Evolutionary conservation across 2,888 invertebrate species (phyloP), one percentile per base, ranked within the genome.

Genomic region (Rhingia rostrata): DNA sequence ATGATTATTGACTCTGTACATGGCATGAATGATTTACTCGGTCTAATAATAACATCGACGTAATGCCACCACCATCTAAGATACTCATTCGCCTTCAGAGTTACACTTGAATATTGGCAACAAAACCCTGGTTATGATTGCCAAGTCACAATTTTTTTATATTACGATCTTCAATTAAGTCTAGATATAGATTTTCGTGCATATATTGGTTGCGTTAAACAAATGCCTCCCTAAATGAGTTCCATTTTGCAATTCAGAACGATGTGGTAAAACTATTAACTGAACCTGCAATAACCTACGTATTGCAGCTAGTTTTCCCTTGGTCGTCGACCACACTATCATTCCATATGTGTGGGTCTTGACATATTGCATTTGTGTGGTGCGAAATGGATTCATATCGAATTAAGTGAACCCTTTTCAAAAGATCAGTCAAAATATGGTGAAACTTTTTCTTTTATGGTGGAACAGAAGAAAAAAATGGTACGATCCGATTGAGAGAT

Each of bases 301-400:
- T 12, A 63, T 60, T 35, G 30, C 7, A 43, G 35, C 53, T 10
- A 33, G 66, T 35, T 66, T 43, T 66, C 14, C 22, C 33, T 32
- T 60, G 72, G 72, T 72, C 54, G 61, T 78, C 56, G 78, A 41
- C 51, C 51, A 61, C 37, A 6, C 41, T 30, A 64, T 35, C 47
- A 37, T 64, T 32, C 53, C 30, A 35, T 58, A 53, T 75, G 81
- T 70, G 72, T 51, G 70, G 64, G 63, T 56, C 5, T 43, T 2
- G 30, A n/a, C 9, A 14, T 39, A 32, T 61, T 49, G 67, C 22
- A 22, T 22, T 22, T 39, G 51, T 37, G 58, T 67, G 67, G 73
- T 78, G 82, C 78, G 61, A 83, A 83, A 78, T 83, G 67, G 51
- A 82, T 77, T 72, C 61, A 56, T 49, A 66, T 49, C 47, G 72